A percentile compares a stretch with the other conserved stretches of the same genome.
Evolutionary conservation across 1,140 invertebrate genomes (phyloP).

Genomic region (Caenorhabditis briggsae): DNA sequence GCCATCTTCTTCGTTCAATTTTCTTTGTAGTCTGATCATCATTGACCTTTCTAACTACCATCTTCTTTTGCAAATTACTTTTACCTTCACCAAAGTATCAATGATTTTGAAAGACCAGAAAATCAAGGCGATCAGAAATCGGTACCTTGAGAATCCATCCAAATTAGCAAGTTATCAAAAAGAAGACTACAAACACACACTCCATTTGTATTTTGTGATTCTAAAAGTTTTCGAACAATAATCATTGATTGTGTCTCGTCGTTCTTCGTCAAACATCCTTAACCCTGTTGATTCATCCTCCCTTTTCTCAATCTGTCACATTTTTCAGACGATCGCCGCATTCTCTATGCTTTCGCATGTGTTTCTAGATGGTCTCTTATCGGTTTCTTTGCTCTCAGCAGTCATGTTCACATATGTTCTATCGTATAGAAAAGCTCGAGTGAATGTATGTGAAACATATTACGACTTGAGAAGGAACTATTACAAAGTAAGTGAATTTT

Average conservation of each 20-base stretch:
- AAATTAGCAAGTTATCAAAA: neutral
- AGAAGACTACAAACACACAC: neutral
- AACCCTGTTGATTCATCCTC: neutral
- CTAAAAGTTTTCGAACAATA: neutral
- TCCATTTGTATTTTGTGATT: neutral
- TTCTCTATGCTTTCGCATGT: slow-evolving; percentile 22
- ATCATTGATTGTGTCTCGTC: neutral
- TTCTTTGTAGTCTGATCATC: no score
- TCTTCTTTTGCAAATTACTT: neutral
- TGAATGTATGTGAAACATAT: slow-evolving; percentile 29
- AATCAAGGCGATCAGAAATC: slow-evolving; percentile 30
- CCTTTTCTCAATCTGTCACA: neutral
- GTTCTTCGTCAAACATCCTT: neutral
- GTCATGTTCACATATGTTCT: slow-evolving; percentile 49
- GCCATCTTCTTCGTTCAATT: no score
- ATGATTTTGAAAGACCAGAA: slow-evolving; percentile 22
- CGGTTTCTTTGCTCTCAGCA: slow-evolving; percentile 20
- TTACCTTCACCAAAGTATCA: neutral
- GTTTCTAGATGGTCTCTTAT: slow-evolving; percentile 12
- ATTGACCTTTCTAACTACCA: no score
- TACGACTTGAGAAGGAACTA: slow-evolving; percentile 34
- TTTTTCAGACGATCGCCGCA: slow-evolving; percentile 36
- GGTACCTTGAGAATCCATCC: neutral
- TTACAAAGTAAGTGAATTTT: slow-evolving; percentile 31
- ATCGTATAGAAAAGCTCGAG: slow-evolving; percentile 37